phyloP scores from a whole-genome alignment of 2,888 invertebrate species.

The Cephus sareptanus region DNA sequence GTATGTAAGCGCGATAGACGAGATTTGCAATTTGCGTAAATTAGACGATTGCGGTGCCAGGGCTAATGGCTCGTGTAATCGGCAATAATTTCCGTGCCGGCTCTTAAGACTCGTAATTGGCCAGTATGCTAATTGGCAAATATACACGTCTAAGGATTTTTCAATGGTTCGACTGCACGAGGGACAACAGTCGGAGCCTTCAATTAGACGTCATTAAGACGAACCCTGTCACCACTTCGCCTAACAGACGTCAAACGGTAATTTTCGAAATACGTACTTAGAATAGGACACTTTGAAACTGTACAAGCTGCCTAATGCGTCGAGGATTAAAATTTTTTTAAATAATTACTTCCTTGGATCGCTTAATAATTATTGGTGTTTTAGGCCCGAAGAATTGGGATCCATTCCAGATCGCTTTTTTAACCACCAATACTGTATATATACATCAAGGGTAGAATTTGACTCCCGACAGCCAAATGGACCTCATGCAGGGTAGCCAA shows the following conservation, averaged over 20 bases:
- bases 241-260: neutral
- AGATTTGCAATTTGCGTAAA: conserved; percentile 40
- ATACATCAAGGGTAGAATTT: conserved; percentile 19
- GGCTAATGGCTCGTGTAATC: conserved; percentile 25
- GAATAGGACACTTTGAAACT: neutral
- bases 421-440: neutral
- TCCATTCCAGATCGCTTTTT: neutral
- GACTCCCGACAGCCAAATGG: conserved; percentile 12
- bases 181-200: neutral
- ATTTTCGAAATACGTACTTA: neutral
- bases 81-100: conserved; percentile 22
- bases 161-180: neutral
- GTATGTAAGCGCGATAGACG: conserved; percentile 12
- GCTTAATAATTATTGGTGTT: neutral
- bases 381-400: neutral
- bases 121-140: conserved; percentile 16
- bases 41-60: conserved; percentile 33
- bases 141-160: neutral
- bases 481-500: conserved; percentile 43
- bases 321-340: neutral
- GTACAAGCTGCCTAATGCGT: neutral
- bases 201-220: neutral
- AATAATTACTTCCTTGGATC: too few species aligned
- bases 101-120: conserved; percentile 23
- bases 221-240: neutral